These are phyloP conservation scores for Oophaga pumilio DNA, from an alignment of 2,113 vertebrate species.

Conservation along the genomic window DNA sequence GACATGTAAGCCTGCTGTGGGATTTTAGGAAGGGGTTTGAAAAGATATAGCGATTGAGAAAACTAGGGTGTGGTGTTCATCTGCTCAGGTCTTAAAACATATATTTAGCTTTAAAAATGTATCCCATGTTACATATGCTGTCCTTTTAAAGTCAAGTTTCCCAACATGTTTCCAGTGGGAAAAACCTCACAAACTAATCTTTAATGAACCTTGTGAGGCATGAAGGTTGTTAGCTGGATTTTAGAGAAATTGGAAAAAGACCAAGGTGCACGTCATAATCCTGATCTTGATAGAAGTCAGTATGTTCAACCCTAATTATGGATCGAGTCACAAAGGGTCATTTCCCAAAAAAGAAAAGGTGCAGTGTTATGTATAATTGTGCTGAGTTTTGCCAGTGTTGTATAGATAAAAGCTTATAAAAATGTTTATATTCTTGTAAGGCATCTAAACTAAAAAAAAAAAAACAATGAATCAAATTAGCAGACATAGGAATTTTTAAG, in stretches of 20 bases:
- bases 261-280: background rate
- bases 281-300: constrained; percentile 24
- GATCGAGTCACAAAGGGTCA: background rate
- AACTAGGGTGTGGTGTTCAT: constrained; percentile 30
- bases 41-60: constrained; percentile 21
- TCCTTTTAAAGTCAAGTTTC: constrained; percentile 8
- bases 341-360: background rate
- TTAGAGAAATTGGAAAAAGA: constrained; percentile 3
- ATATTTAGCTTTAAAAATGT: constrained; percentile 6
- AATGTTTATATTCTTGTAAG: too few relatives aligned
- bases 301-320: background rate
- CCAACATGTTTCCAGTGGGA: constrained; percentile 37
- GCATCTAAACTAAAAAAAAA: too few relatives aligned
- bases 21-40: constrained; percentile 35
- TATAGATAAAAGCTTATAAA: background rate
- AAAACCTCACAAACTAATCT: constrained; percentile 27
- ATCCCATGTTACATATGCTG: background rate
- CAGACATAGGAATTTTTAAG: too few relatives aligned
- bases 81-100: constrained; percentile 38
- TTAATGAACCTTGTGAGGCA: constrained; percentile 15
- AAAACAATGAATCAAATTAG: too few relatives aligned
- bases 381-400: background rate
- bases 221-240: constrained; percentile 20
- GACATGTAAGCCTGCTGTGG: constrained; percentile 42
- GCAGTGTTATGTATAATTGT: background rate